Conservation (phyloP, 2,113 vertebrate genomes). For the Tupaia chinensis region DNA sequence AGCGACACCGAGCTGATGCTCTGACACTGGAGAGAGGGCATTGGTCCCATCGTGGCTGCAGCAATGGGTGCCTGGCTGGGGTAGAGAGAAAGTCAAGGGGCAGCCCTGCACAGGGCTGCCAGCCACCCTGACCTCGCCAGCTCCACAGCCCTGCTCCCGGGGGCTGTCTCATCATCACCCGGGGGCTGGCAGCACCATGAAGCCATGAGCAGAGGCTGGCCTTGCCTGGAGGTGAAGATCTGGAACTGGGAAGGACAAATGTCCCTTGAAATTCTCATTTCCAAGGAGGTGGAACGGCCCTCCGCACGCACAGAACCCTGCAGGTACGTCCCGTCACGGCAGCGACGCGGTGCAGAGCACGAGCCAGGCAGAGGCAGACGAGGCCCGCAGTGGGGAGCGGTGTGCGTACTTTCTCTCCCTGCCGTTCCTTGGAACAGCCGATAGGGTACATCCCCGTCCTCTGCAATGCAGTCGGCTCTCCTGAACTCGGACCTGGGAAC, state of each 20-base stretch:
- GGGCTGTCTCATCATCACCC: neutral
- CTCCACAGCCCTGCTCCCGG: neutral
- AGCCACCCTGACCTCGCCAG: rapidly evolving
- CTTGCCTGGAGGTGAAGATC: neutral
- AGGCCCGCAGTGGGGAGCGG: too few species aligned
- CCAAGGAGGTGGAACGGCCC: too few species aligned
- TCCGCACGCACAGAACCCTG: too few species aligned
- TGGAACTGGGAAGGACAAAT: neutral
- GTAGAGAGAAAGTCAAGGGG: neutral
- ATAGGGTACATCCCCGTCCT: neutral
- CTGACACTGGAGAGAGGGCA: rapidly evolving
- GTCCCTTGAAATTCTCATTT: neutral
- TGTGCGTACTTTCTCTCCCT: neutral
- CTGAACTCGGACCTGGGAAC: neutral
- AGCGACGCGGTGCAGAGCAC: too few species aligned
- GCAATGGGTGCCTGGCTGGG: neutral
- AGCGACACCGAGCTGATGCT: constrained; percentile 26
- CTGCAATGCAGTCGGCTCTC: neutral
- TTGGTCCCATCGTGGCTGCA: rapidly evolving
- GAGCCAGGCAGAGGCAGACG: too few species aligned
- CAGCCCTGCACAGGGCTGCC: rapidly evolving
- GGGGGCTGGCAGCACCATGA: neutral
- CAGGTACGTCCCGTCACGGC: neutral
- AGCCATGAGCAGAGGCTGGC: neutral
- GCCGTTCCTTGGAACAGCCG: neutral